Evolutionary conservation across 2,113 vertebrate genomes (phyloP).

Genomic region (Oncorhynchus kisutch): DNA sequence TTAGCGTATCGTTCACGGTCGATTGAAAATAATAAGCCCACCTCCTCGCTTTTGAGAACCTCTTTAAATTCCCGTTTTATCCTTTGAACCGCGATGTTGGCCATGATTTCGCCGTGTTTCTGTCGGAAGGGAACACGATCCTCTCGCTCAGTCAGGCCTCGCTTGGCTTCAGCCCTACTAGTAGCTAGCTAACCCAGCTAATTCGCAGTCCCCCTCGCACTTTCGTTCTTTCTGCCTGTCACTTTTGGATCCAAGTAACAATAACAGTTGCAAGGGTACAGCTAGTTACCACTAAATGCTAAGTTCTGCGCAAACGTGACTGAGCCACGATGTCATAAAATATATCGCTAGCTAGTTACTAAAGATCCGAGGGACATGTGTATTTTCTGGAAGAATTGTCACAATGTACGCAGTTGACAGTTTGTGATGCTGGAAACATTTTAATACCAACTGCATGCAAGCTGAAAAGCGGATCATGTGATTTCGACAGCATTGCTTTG

Average conservation of each 20-base stretch:
- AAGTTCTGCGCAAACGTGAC: constrained; percentile 29
- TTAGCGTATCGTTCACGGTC: constrained; percentile 1
- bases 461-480: constrained; percentile 64
- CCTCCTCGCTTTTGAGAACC: constrained; percentile 98
- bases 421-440: constrained; percentile 63
- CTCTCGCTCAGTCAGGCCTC: constrained; percentile 7
- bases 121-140: constrained; percentile 38
- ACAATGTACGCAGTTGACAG: constrained; percentile 37
- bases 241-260: constrained; percentile 44
- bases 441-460: constrained; percentile 70
- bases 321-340: not conserved
- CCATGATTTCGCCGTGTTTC: constrained; percentile 81
- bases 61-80: constrained; percentile 99
- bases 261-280: constrained; percentile 29
- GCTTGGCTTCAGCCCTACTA: constrained; percentile 30
- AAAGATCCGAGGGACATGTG: constrained; percentile 17
- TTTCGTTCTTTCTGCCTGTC: constrained; percentile 28
- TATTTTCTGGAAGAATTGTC: constrained; percentile 43
- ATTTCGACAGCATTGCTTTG: constrained; percentile 46
- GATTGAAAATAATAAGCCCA: constrained; percentile 59
- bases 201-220: constrained; percentile 5
- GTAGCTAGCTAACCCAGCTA: not conserved
- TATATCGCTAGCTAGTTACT: not conserved
- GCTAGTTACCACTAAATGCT: constrained; percentile 23
- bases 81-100: constrained; percentile 97